These are phyloP conservation scores for Lophura nycthemera DNA, from an alignment of 2,113 vertebrate species.

Conservation along the genomic window DNA sequence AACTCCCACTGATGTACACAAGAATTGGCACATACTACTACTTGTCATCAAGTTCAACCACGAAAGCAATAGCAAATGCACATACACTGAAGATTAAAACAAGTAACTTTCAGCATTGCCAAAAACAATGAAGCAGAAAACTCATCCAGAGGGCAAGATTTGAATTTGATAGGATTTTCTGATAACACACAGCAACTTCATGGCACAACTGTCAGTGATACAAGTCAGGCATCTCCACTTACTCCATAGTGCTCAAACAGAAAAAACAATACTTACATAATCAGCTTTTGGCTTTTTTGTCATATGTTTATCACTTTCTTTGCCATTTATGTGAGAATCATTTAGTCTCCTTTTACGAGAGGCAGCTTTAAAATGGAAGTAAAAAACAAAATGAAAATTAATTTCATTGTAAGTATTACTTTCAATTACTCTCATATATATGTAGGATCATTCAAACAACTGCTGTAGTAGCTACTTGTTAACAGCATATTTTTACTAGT, in stretches of 20 bases:
- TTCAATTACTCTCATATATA: neutral
- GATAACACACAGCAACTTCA: neutral
- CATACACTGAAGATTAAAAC: neutral
- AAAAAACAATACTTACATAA: constrained; percentile 75
- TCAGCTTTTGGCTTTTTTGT: constrained; percentile 80
- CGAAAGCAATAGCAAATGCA: neutral
- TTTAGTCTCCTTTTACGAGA: constrained; percentile 82
- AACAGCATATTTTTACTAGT: neutral
- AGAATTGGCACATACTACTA: neutral
- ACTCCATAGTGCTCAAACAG: neutral
- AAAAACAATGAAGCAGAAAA: neutral
- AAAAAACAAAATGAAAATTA: neutral
- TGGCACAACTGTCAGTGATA: neutral
- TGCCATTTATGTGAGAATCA: constrained; percentile 64
- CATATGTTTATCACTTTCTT: constrained; percentile 53
- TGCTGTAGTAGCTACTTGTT: neutral
- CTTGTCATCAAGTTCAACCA: neutral
- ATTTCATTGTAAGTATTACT: neutral
- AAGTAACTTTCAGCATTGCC: neutral
- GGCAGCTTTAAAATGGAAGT: constrained; percentile 64
- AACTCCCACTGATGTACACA: neutral
- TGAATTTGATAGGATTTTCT: neutral
- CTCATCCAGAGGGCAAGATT: neutral
- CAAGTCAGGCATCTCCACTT: neutral
- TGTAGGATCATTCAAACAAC: neutral